Conservation (phyloP, 2,888 invertebrate species). For the Chrysodeixis includens region DNA sequence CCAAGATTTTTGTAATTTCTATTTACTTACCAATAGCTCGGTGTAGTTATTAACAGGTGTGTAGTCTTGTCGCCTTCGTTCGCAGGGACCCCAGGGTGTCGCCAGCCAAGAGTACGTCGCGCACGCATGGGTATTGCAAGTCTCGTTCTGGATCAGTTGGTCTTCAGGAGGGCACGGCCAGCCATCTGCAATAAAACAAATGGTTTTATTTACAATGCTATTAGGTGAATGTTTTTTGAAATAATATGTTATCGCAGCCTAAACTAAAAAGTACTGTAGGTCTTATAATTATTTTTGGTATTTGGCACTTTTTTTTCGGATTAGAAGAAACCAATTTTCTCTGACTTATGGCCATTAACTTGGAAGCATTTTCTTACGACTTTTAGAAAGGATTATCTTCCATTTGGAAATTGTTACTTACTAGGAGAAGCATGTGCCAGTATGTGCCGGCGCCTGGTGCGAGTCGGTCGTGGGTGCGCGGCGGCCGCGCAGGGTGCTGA, state of each 20-base stretch:
- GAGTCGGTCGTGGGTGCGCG: constrained; percentile 70
- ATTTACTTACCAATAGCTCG: constrained; percentile 72
- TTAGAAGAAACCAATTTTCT: no score
- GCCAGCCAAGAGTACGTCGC: constrained; percentile 90
- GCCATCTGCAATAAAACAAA: constrained; percentile 77
- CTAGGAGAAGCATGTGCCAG: constrained; percentile 81
- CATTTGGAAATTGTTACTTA: constrained; percentile 55
- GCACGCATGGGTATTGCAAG: constrained; percentile 89
- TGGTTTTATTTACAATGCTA: no score
- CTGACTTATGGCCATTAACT: no score
- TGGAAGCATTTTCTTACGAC: no score
- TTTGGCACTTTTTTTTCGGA: no score
- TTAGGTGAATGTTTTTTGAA: no score
- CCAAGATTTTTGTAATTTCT: not conserved
- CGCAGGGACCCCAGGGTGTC: constrained; percentile 89
- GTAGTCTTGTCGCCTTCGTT: constrained; percentile 77
- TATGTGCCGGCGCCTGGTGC: constrained; percentile 74
- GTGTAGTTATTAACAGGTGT: constrained; percentile 79
- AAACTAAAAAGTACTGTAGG: no score
- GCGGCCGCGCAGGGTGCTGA: constrained; percentile 78
- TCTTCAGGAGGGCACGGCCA: constrained; percentile 89
- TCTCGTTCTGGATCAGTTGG: constrained; percentile 87
- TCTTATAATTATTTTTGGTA: no score
- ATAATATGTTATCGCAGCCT: no score
- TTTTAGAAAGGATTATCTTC: not conserved